Evolutionary conservation across 2,888 invertebrate genomes (phyloP), one percentile per base, ranked within the genome.

Genomic region (Dexiosoma caninum): DNA sequence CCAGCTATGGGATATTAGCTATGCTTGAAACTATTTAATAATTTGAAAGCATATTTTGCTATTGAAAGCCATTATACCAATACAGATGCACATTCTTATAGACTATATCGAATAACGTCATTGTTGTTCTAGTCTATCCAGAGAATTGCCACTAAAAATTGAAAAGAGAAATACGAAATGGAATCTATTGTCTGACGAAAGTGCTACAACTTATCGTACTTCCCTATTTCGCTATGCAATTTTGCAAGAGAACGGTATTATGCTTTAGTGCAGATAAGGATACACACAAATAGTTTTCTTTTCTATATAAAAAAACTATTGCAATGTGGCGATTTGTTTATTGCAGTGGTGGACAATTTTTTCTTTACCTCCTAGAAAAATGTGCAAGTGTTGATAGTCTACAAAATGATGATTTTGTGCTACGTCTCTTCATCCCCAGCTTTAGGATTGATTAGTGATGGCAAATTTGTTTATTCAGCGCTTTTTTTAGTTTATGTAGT

Each of bases 111-210:
- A 46, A 57, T 66, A 30, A 74, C 66, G 46, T 75, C 62, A 74
- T 55, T 62, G 49, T 32, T 49, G 16, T 32, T 30, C 16, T 8
- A 35, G 23, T 62, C 30, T 23, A 51, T 7, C 40, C 42, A 35
- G 57, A 49, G 57, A 46, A 69, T 46, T 57, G 30, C 35, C 23
- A 42, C 32, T 30, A 49, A 44, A 21, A 44, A 32, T 1, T 30
- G 53, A 53, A 32, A 32, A 32, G 8, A 40, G 30, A 14, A 44
- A 46, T 19, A 64, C 64, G 19, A 46, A 46, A 55, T 64, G 12
- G 27, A 74, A 55, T 64, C 23, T 46, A 74, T 64, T 74, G 55
- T 64, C 23, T 72, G 72, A 42, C 37, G 32, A 53, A 60, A 71
- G 64, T 16, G 53, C 27, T 44, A 57, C 46, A 55, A 64, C 64